Evolutionary conservation across 2,888 invertebrate genomes (phyloP).

Genomic region (Acholoe squamosa): DNA sequence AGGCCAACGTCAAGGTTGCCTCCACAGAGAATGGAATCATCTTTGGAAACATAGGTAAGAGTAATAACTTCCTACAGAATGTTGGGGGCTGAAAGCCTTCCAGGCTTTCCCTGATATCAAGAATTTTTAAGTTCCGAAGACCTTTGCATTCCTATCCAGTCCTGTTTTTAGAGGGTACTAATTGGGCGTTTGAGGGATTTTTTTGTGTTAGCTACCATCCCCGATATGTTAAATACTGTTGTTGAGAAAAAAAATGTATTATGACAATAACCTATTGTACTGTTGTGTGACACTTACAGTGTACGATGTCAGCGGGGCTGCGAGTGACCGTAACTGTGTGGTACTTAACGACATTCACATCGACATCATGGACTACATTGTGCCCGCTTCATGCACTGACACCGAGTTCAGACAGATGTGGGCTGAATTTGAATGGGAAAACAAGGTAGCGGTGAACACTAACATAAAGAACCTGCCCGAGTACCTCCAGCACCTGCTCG

Average conservation of each 20-base stretch:
- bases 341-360: constrained; percentile 99
- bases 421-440: constrained; percentile 99
- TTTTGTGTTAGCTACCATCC: no score
- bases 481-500: constrained; percentile 95
- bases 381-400: constrained; percentile 95
- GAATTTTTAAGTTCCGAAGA: no score
- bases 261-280: no score
- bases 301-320: constrained; percentile 96
- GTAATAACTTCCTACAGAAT: background rate
- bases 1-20: constrained; percentile 97
- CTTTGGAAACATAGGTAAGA: constrained; percentile 96
- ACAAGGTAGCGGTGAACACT: constrained; percentile 98
- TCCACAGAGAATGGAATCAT: constrained; percentile 99
- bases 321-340: constrained; percentile 96
- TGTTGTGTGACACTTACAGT: constrained; percentile 85
- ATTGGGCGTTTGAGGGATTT: no score
- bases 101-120: no score
- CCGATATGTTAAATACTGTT: no score
- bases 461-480: constrained; percentile 93
- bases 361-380: constrained; percentile 96
- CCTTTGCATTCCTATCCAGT: no score
- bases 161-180: no score
- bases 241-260: no score
- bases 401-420: constrained; percentile 99
- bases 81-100: no score